Base-by-base conservation (phyloP, 2,888 invertebrate genomes). In the Rhagophthalmus giganteus region DNA sequence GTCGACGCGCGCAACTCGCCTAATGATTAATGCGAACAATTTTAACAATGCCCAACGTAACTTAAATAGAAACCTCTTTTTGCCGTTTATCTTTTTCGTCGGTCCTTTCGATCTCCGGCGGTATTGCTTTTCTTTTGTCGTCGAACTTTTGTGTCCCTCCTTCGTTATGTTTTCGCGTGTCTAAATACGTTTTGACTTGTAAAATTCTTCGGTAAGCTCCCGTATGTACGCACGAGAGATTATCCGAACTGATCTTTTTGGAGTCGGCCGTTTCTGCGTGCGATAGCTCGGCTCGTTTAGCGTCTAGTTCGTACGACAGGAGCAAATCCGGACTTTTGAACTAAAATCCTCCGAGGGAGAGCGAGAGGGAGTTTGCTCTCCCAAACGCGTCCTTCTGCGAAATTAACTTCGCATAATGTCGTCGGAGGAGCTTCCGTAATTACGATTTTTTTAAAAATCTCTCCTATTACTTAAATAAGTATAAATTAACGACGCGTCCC, bases 51-150 rank as follows among this genome's bases (percentile, higher is more conserved):
- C n/a, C n/a, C n/a, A n/a, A n/a, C n/a, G n/a, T n/a, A n/a, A n/a
- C n/a, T n/a, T n/a, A n/a, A n/a, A n/a, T n/a, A n/a, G n/a, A n/a
- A n/a, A n/a, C n/a, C n/a, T n/a, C n/a, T n/a, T n/a, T n/a, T n/a
- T n/a, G n/a, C n/a, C n/a, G n/a, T n/a, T n/a, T n/a, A n/a, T n/a
- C n/a, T n/a, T n/a, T n/a, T n/a, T n/a, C n/a, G n/a, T n/a, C 56
- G 38, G 26, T 26, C 30, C 24, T 9, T 35, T 46, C 12, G 10
- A 20, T 32, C 14, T 14, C 34, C 13, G 13, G 20, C 20, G 7
- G 7, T 3, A 20, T 20, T 5, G n/a, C n/a, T n/a, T n/a, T n/a
- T n/a, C n/a, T n/a, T n/a, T n/a, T n/a, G n/a, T n/a, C n/a, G n/a
- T n/a, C n/a, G n/a, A n/a, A n/a, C n/a, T n/a, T n/a, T n/a, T n/a